Base-by-base conservation (phyloP, 2,888 invertebrate species). In the Lepidocyrtoides sp. region DNA sequence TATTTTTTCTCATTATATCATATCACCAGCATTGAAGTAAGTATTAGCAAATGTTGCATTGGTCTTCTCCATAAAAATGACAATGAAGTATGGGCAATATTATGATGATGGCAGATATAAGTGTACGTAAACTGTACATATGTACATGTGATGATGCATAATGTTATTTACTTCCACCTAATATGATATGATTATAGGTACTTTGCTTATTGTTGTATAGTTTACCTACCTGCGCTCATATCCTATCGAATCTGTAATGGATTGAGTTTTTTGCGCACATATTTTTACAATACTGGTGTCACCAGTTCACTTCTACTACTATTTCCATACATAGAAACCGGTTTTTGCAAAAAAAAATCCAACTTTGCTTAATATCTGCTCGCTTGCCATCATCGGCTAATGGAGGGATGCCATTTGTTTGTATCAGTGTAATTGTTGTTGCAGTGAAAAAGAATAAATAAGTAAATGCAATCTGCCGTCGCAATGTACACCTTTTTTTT, bases 301-400 rank as follows among this genome's bases (percentile, higher is more conserved):
- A 41, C 69, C 69, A 72, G 69, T 32, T 3, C 26, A 23, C 2
- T 29, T n/a, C 12, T 14, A 29, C 54, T 54, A 48, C n/a, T 63
- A 10, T 14, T 77, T 57, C 32, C 57, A 36, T 3, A 29, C n/a
- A 23, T n/a, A n/a, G 14, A 85, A 85, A 85, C 85, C 85, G 85
- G 85, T 85, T 85, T 54, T 72, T 48, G 85, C 85, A 41, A 72
- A 72, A 72, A 26, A 20, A 36, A 4, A 63, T 29, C 14, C 10
- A 60, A 60, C 4, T 14, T 32, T 60, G 32, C 66, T n/a, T n/a
- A n/a, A n/a, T n/a, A n/a, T n/a, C n/a, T n/a, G n/a, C n/a, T n/a
- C n/a, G n/a, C n/a, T 66, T 69, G 17, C 69, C 41, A 17, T 41
- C 36, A 17, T n/a, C n/a, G n/a, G 1, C 41, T n/a, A 66, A 60